phyloP scores from a whole-genome alignment of 1,140 invertebrate species.

The Arion vulgaris region DNA sequence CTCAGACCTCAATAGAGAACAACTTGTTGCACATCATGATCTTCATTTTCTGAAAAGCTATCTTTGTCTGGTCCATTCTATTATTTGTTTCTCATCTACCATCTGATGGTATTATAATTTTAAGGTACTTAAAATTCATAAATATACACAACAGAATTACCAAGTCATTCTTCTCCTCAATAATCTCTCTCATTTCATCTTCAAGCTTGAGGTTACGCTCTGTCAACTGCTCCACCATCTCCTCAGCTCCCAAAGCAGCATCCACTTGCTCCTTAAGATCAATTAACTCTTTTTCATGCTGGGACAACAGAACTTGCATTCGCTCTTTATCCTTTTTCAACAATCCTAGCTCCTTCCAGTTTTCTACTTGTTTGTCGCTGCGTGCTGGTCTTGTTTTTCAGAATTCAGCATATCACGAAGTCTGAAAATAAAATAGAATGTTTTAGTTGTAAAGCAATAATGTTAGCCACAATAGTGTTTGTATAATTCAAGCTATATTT shows the following conservation, averaged over 20 bases:
- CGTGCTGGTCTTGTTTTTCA: slow-evolving; percentile 94
- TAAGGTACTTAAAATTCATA: too few species aligned
- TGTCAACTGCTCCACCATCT: slow-evolving; percentile 97
- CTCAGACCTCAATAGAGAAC: too few species aligned
- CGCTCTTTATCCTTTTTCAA: slow-evolving; percentile 82
- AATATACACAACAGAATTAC: slow-evolving; percentile 48
- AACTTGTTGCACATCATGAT: too few species aligned
- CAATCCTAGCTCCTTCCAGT: slow-evolving; percentile 88
- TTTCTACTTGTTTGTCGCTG: slow-evolving; percentile 91
- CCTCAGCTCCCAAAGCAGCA: slow-evolving; percentile 96
- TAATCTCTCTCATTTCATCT: slow-evolving; percentile 83
- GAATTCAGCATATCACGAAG: slow-evolving; percentile 93
- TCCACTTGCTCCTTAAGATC: slow-evolving; percentile 95
- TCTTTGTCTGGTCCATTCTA: too few species aligned
- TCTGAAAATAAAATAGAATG: slow-evolving; percentile 68
- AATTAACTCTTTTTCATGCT: slow-evolving; percentile 89
- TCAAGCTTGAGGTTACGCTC: slow-evolving; percentile 96
- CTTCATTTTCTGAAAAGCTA: too few species aligned
- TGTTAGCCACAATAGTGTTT: too few species aligned
- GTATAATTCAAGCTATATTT: too few species aligned
- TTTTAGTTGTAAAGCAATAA: too few species aligned
- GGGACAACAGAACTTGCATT: slow-evolving; percentile 83
- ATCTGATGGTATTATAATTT: too few species aligned
- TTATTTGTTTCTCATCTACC: too few species aligned
- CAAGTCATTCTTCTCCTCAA: slow-evolving; percentile 80